Evolutionary conservation across 2,888 invertebrate genomes (phyloP).

Genomic region (Plagodis dolabraria): DNA sequence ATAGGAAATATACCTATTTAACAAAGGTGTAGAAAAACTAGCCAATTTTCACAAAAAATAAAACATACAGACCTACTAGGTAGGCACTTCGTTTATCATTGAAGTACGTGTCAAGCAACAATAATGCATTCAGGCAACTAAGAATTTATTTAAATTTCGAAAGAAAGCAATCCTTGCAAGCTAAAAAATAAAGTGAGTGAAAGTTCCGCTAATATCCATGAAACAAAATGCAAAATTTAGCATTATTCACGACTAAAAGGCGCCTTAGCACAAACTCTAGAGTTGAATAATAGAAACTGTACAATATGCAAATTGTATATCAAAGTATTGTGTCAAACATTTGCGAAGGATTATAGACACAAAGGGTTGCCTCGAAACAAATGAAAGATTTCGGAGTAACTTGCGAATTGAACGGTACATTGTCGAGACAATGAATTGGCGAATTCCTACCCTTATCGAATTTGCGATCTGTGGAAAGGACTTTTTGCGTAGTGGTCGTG

Average conservation of each 20-base stretch:
- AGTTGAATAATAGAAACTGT: slow-evolving; percentile 41
- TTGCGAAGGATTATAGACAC: slow-evolving; percentile 51
- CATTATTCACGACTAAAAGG: slow-evolving; percentile 18
- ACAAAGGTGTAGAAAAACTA: too few species aligned
- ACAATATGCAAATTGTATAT: slow-evolving; percentile 50
- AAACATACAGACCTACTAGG: too few species aligned
- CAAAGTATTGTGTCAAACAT: slow-evolving; percentile 44
- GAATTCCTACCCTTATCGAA: slow-evolving; percentile 36
- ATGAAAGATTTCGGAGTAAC: slow-evolving; percentile 36
- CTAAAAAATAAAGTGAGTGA: slow-evolving; percentile 19
- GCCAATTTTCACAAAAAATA: too few species aligned
- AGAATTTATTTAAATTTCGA: too few species aligned
- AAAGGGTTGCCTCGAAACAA: slow-evolving; percentile 43
- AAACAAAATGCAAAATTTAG: slow-evolving; percentile 30
- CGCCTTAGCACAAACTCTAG: slow-evolving; percentile 19
- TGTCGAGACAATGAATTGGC: slow-evolving; percentile 37
- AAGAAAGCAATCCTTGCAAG: background rate
- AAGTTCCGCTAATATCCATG: slow-evolving; percentile 30
- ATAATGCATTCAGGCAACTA: too few species aligned
- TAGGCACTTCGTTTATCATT: too few species aligned
- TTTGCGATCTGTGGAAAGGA: slow-evolving; percentile 27
- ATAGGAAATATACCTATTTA: too few species aligned
- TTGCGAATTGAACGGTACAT: slow-evolving; percentile 45
- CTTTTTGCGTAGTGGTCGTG: slow-evolving; percentile 15
- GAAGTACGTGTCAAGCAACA: too few species aligned